A percentile compares a stretch with the other conserved stretches of the same genome.
Evolutionary conservation across 2,888 invertebrate species (phyloP).

Genomic region (Tachina fera): DNA sequence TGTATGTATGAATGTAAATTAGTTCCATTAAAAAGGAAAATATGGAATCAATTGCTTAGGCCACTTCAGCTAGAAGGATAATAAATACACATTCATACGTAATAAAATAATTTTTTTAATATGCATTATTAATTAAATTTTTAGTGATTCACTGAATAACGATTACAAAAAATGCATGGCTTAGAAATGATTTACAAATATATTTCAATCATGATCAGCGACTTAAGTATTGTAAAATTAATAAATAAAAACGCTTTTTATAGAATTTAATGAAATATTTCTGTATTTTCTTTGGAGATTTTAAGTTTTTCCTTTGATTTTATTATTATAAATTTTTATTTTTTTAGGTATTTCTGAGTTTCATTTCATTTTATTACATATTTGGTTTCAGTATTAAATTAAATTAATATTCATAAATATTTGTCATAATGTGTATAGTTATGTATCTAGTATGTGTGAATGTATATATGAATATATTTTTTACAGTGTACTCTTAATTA

Average conservation of each 20-base stretch:
- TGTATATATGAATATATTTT: slow-evolving; percentile 44
- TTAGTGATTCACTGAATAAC: background rate
- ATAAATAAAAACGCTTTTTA: slow-evolving; percentile 35
- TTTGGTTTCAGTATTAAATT: slow-evolving; percentile 60
- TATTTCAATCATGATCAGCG: slow-evolving; percentile 3
- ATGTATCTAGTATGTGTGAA: slow-evolving; percentile 30
- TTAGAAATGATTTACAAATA: slow-evolving; percentile 14
- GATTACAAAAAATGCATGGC: background rate
- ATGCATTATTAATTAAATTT: background rate
- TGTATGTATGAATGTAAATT: background rate
- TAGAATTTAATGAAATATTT: slow-evolving; percentile 33
- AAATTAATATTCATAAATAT: slow-evolving; percentile 33
- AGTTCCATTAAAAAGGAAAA: background rate
- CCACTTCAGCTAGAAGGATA: background rate
- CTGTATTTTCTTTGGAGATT: slow-evolving; percentile 73
- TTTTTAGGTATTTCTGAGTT: slow-evolving; percentile 57
- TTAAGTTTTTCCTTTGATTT: background rate
- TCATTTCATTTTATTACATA: slow-evolving; percentile 41
- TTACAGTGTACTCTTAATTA: slow-evolving; percentile 72
- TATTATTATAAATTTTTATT: slow-evolving; percentile 56
- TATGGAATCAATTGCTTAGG: background rate
- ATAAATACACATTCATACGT: background rate
- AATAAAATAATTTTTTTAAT: background rate
- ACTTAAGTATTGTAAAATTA: slow-evolving; percentile 25
- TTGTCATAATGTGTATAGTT: slow-evolving; percentile 27